Conservation (phyloP, 2,113 vertebrate genomes). For the Okapia johnstoni region DNA sequence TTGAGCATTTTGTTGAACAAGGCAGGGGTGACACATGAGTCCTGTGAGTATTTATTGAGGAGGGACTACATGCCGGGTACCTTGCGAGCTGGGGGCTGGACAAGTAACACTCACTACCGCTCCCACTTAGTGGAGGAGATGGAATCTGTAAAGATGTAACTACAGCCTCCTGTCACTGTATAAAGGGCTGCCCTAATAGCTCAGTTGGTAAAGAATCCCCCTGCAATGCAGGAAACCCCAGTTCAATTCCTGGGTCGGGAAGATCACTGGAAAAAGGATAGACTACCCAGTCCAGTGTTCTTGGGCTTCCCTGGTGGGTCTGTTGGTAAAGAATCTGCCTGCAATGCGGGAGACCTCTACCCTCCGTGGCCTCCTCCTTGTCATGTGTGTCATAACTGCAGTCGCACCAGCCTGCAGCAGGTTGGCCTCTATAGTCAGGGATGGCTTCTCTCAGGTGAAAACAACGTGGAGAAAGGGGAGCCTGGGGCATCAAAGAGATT, state of each 20-base stretch:
- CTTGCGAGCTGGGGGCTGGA: accelerated
- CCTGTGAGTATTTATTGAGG: accelerated
- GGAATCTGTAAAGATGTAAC: not conserved
- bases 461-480: accelerated
- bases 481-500: not conserved
- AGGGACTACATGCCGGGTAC: not conserved
- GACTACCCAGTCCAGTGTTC: not conserved
- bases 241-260: not conserved
- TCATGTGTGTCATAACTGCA: accelerated
- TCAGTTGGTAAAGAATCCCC: not conserved
- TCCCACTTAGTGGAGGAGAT: accelerated
- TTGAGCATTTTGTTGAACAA: not conserved
- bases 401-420: not conserved
- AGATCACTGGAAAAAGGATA: not conserved
- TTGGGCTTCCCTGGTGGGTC: not conserved
- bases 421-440: not conserved
- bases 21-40: not conserved
- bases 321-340: not conserved
- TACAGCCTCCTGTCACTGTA: accelerated
- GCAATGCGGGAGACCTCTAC: not conserved
- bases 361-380: not conserved
- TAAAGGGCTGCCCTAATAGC: not conserved
- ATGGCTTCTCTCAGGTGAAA: not conserved
- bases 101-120: accelerated
- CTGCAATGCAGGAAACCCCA: not conserved